Base-by-base conservation (phyloP, 1,140 invertebrate species). In the Drepana arcuata region DNA sequence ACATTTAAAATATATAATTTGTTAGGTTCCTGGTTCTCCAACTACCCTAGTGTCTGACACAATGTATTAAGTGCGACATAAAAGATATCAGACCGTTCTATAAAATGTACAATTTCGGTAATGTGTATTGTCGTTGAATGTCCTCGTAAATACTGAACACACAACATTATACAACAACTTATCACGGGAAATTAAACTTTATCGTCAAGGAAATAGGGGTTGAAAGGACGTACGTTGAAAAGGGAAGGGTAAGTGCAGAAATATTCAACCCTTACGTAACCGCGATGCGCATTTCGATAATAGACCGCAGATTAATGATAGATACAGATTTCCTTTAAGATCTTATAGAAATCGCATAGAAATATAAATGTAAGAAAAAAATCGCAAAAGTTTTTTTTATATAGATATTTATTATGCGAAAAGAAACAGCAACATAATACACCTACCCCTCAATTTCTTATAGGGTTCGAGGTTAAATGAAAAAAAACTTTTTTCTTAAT, bases 241-340 rank as follows among this genome's bases (percentile, higher is more conserved):
- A 25, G 9, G 6, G 13, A 37, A 15, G 35, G 32, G 2, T 12
- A 16, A 13, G 32, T 34, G 30, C 31, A 50, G 51, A 59, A 70
- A 73, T 68, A 63, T 66, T 73, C 66, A 73, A 70, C 69, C 69
- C 69, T 73, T 68, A 68, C 54, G 30, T 48, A 70, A 67, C 68
- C 65, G 58, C 66, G 66, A 70, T 73, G 69, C 67, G 66, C 66
- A 73, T 69, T 73, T 73, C 66, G 64, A 73, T 73, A 73, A 73
- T 70, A 73, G 69, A 37, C 14, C 38, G 45, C 45, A 68, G 66
- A 55, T 48, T 54, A 63, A 10, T 34, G 14, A 12, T 11, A 11
- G 16, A 10, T 15, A 16, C 3, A 15, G 14, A 14, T 26, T 26
- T 26, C n/a, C n/a, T n/a, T n/a, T n/a, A n/a, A n/a, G n/a, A n/a